Evolutionary conservation across 2,797 vertebrate species (phyloP).

Genomic region (Pipistrellus kuhlii): DNA sequence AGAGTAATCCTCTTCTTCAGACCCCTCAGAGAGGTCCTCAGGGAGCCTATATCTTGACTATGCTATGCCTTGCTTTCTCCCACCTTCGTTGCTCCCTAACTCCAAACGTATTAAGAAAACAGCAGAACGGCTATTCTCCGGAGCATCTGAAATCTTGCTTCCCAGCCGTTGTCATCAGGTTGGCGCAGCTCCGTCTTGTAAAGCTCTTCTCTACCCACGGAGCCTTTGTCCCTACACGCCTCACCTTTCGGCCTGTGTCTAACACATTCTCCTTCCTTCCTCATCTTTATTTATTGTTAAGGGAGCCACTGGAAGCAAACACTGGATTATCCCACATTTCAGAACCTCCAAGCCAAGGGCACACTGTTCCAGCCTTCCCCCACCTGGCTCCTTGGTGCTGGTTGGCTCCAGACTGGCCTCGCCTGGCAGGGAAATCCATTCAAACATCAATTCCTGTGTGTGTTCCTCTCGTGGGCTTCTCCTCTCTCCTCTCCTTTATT

Average conservation of each 20-base stretch:
- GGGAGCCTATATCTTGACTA: neutral
- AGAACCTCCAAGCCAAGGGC: neutral
- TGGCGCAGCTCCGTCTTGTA: neutral
- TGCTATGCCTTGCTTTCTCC: neutral
- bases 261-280: neutral
- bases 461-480: neutral
- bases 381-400: neutral
- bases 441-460: neutral
- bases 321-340: neutral
- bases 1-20: neutral
- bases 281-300: neutral
- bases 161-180: neutral
- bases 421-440: neutral
- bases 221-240: neutral
- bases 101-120: neutral
- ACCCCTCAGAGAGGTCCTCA: neutral
- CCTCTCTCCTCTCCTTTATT: neutral
- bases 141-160: neutral
- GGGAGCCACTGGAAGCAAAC: neutral
- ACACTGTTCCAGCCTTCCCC: neutral
- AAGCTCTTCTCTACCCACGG: neutral
- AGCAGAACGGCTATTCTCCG: neutral
- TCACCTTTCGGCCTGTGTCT: neutral
- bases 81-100: neutral
- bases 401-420: neutral